phyloP scores from a whole-genome alignment of 2,797 vertebrate species.

The Neosilurus mollespiculum region DNA sequence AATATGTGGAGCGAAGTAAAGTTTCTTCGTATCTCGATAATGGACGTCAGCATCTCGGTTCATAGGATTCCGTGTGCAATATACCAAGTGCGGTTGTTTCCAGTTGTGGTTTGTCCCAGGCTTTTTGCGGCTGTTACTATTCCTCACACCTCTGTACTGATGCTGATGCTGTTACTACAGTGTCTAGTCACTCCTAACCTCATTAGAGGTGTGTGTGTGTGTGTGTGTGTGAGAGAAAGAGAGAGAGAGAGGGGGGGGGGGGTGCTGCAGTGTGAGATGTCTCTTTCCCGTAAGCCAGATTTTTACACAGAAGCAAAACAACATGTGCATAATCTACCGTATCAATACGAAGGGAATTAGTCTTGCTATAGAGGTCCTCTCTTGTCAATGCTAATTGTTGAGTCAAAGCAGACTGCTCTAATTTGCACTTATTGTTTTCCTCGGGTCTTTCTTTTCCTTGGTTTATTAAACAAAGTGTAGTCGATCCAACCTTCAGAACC shows the following conservation, averaged over 20 bases:
- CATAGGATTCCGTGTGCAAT: not conserved
- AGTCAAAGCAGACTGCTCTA: not conserved
- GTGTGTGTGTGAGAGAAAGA: not conserved
- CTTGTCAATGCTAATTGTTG: not conserved
- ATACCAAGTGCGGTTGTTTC: not conserved
- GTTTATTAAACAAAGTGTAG: not conserved
- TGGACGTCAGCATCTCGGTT: not conserved
- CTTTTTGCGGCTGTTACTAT: not conserved
- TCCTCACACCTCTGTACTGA: not conserved
- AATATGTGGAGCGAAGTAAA: not conserved
- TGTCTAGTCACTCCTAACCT: slow-evolving; percentile 11
- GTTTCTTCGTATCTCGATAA: not conserved
- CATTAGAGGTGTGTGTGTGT: slow-evolving; percentile 21
- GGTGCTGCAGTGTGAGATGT: not conserved
- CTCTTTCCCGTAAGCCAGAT: not conserved
- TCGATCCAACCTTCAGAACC: not conserved
- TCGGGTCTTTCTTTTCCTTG: not conserved
- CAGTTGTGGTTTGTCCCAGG: slow-evolving; percentile 4
- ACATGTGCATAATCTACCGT: not conserved
- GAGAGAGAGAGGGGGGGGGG: too few relatives aligned
- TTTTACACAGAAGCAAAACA: not conserved
- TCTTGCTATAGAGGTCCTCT: not conserved
- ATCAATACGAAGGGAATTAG: not conserved
- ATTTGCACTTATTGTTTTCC: not conserved
- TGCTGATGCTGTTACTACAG: slow-evolving; percentile 3